phyloP scores from a whole-genome alignment of 2,113 vertebrate species.

The Ellobius talpinus region DNA sequence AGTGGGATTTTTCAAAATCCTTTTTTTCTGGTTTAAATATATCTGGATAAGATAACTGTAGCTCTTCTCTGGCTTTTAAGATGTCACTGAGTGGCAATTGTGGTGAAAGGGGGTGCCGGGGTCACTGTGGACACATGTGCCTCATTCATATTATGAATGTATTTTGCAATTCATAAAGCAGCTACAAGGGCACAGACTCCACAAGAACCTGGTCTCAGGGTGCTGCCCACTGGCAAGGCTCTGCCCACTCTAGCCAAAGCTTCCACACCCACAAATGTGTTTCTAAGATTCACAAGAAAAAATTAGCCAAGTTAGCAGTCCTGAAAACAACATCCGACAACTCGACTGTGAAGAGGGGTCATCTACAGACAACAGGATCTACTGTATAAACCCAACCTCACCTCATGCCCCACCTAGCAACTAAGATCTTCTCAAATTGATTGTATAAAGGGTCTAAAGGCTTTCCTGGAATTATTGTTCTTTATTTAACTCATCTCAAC shows the following conservation, averaged over 20 bases:
- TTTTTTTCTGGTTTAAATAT: constrained; percentile 2
- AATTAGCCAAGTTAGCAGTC: not conserved
- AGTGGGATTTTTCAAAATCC: not conserved
- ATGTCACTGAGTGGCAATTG: not conserved
- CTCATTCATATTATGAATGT: not conserved
- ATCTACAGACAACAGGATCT: not conserved
- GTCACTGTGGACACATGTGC: not conserved
- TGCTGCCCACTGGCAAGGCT: not conserved
- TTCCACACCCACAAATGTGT: not conserved
- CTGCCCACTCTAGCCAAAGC: not conserved
- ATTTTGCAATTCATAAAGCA: not conserved
- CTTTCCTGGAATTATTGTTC: constrained; percentile 60
- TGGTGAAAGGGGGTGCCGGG: not conserved
- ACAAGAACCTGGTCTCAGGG: not conserved
- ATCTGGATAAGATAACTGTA: not conserved
- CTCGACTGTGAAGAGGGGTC: not conserved
- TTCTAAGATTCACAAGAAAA: not conserved
- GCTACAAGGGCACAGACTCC: not conserved
- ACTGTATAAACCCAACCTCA: not conserved
- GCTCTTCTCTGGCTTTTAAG: too few relatives aligned
- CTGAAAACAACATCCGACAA: not conserved
- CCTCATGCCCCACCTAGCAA: not conserved
- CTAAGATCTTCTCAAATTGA: constrained; percentile 29
- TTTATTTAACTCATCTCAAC: constrained; percentile 60
- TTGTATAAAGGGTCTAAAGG: constrained; percentile 61